phyloP scores from a whole-genome alignment of 35 echinoderm and acorn worm genomes.

The Apostichopus californicus region DNA sequence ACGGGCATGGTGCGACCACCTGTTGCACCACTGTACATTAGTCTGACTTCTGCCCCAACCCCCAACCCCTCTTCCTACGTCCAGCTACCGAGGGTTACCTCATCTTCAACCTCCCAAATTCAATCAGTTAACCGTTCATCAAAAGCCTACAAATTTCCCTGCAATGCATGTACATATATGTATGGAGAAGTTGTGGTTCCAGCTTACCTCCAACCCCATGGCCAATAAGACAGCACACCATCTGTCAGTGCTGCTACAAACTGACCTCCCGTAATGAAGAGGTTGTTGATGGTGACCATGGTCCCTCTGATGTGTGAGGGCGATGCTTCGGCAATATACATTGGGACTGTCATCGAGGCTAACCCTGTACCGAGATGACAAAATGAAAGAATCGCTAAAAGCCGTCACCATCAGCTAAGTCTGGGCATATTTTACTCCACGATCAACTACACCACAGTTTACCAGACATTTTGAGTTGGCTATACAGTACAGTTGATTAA shows the following conservation, averaged over 20 bases:
- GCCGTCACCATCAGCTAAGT: background rate
- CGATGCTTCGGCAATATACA: constrained; percentile 94
- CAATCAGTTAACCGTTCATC: too few species aligned
- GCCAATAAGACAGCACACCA: constrained; percentile 80
- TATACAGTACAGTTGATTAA: too few species aligned
- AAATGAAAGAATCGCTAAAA: background rate
- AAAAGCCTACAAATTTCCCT: too few species aligned
- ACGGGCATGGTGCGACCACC: too few species aligned
- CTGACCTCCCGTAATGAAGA: constrained; percentile 94
- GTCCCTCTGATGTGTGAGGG: constrained; percentile 74
- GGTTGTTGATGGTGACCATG: constrained; percentile 82
- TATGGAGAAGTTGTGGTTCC: background rate
- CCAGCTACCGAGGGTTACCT: too few species aligned
- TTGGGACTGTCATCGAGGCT: constrained; percentile 94
- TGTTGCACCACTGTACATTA: too few species aligned
- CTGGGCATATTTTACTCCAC: background rate
- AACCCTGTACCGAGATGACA: constrained; percentile 65
- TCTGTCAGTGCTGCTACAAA: constrained; percentile 73
- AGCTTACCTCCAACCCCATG: constrained; percentile 91
- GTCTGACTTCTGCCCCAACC: too few species aligned
- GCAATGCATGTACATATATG: too few species aligned
- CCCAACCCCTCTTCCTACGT: too few species aligned
- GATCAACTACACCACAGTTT: background rate
- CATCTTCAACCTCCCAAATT: too few species aligned
- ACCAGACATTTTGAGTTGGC: too few species aligned